Evolutionary conservation across 2,113 vertebrate species (phyloP).

Genomic region (Erpornis zantholeuca): DNA sequence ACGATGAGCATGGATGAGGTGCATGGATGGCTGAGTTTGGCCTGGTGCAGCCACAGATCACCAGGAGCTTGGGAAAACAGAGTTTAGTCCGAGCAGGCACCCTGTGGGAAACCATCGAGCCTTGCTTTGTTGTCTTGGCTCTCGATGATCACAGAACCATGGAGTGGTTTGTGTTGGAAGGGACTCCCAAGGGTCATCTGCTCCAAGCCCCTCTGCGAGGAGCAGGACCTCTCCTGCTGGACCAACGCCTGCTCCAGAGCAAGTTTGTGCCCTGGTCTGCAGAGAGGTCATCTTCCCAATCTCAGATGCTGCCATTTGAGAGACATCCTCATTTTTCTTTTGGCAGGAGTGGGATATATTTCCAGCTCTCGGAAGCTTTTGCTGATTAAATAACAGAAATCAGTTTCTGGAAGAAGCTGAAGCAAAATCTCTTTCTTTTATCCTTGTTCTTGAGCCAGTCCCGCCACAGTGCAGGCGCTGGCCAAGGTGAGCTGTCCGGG

Average conservation of each 20-base stretch:
- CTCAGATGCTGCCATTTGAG: neutral
- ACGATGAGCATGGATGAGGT: accelerated
- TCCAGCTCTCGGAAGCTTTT: neutral
- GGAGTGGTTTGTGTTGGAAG: neutral
- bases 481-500: neutral
- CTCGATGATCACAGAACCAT: accelerated
- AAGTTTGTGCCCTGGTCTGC: accelerated
- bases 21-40: neutral
- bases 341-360: neutral
- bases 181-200: accelerated
- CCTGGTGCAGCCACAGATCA: neutral
- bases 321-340: neutral
- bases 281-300: neutral
- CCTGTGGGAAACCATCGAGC: neutral
- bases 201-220: accelerated
- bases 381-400: neutral
- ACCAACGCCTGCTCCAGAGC: neutral
- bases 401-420: neutral
- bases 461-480: neutral
- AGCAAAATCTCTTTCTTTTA: neutral
- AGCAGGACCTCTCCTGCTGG: neutral
- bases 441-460: neutral
- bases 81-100: too few species aligned
- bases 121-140: neutral
- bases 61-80: accelerated